Base-by-base conservation (phyloP, 2,113 vertebrate genomes). In the Helogale parvula region DNA sequence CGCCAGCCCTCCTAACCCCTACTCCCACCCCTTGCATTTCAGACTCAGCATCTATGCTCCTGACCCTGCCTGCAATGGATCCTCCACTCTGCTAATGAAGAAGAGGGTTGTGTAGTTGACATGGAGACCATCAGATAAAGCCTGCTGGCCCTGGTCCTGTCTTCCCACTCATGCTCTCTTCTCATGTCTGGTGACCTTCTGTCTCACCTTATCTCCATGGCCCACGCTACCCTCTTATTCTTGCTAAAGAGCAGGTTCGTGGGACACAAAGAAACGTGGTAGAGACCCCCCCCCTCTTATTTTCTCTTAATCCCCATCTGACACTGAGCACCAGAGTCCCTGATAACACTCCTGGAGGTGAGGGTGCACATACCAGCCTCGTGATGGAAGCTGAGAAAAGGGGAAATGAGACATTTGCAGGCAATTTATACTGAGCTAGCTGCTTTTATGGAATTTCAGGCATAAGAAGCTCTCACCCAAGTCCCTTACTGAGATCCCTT, bases 151-250 rank as follows among this genome's bases (percentile, higher is more conserved):
- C 79, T 21, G 29, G 31, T 50, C 63, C 90, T 29, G 63, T 68
- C 85, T 81, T 33, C 60, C 72, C 71, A 25, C 79, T 72, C 50
- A 74, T 54, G 7, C 33, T 92, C 82, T 45, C 17, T 88, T 81
- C 96, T 91, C 87, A 88, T 0, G 3, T 47, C 83, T 93, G 83
- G 60, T 17, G 72, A 93, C 38, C 50, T 97, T 68, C 66, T 69
- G 63, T 82, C n/a, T 92, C 69, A 52, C 19, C 45, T 41, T 29
- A 33, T 50, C n/a, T 80, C 29, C 3, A 54, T 47, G 15, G 41
- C 45, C 72, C 54, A 90, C n/a, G 81, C 25, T 31, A 29, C 10
- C 31, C 27, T 41, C 31, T 82, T 87, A 57, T 94, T 77, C 27
- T 85, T 85, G 19, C 47, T 41, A 21, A 90, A 41, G 29, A 89